phyloP scores from a whole-genome alignment of 1,140 invertebrate species.

The Camponotus pennsylvanicus region DNA sequence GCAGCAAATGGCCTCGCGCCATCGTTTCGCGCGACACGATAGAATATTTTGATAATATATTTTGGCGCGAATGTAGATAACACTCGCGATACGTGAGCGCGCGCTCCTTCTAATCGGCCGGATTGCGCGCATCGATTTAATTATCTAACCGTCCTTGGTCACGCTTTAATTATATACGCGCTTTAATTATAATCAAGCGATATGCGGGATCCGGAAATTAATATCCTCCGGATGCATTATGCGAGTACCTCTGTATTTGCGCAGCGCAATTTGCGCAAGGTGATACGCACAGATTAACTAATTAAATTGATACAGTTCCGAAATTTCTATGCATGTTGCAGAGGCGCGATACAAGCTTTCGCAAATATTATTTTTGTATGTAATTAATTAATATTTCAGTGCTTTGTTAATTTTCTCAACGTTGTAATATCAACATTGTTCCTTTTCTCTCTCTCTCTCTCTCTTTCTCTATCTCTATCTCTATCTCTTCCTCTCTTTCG shows the following conservation, averaged over 20 bases:
- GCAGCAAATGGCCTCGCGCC: no score
- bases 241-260: conserved; percentile 2
- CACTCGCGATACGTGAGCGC: neutral
- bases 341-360: neutral
- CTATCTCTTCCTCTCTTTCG: no score
- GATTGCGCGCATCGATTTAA: conserved; percentile 53
- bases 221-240: conserved; percentile 48
- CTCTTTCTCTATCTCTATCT: no score
- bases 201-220: conserved; percentile 53
- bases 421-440: neutral
- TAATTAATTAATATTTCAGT: conserved; percentile 15
- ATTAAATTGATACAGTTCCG: conserved; percentile 35
- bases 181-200: conserved; percentile 64
- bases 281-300: conserved; percentile 27
- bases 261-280: conserved; percentile 21
- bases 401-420: neutral
- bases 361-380: neutral
- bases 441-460: no score
- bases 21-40: neutral
- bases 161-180: conserved; percentile 52
- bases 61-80: neutral
- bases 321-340: neutral
- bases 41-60: conserved; percentile 20
- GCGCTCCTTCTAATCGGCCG: conserved; percentile 16
- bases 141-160: conserved; percentile 57